Conservation (phyloP, 2,888 invertebrate species). For the Clepsis dumicolana region DNA sequence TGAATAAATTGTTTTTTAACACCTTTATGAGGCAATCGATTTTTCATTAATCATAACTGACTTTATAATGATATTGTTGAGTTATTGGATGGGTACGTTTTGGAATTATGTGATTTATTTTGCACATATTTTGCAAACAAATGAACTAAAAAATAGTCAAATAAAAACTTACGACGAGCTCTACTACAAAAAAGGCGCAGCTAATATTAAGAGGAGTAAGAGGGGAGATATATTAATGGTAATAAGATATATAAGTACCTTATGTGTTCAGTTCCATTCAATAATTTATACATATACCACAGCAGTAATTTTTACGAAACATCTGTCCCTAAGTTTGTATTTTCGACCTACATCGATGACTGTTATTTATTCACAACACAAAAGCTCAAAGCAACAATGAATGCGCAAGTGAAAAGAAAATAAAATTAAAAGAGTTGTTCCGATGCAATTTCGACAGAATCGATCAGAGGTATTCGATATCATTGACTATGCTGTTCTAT, state of each 20-base stretch:
- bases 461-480: conserved; percentile 40
- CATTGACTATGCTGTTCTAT: conserved; percentile 22
- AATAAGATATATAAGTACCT: no score
- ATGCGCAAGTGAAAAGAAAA: conserved; percentile 57
- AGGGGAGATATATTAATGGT: no score
- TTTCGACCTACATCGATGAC: conserved; percentile 63
- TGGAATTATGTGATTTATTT: conserved; percentile 20
- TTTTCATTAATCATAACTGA: conserved; percentile 36
- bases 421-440: conserved; percentile 50
- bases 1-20: conserved; percentile 40
- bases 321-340: conserved; percentile 25
- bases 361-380: conserved; percentile 67
- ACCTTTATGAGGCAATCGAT: conserved; percentile 38
- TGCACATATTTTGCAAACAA: not conserved
- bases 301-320: conserved; percentile 7
- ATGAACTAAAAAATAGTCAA: not conserved
- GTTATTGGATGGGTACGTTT: conserved; percentile 23
- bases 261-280: not conserved
- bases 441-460: conserved; percentile 61
- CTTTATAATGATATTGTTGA: conserved; percentile 29
- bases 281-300: not conserved
- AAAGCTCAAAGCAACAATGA: conserved; percentile 69
- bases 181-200: no score
- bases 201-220: no score
- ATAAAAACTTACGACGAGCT: conserved; percentile 1